phyloP scores from a whole-genome alignment of 1,140 invertebrate species.

The Meloidogyne exigua region DNA sequence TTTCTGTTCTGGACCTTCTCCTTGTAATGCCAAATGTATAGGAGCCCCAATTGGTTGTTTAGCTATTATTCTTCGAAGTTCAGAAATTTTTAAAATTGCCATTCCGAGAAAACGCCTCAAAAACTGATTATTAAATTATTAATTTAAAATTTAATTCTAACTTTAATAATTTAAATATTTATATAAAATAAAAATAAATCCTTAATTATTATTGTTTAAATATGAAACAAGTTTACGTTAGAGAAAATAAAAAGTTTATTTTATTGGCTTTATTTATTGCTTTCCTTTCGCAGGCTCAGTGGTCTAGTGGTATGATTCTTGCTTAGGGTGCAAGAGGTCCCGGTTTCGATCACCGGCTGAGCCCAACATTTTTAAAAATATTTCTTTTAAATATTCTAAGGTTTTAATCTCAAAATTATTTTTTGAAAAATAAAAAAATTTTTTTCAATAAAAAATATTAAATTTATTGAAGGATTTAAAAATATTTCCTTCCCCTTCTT shows the following conservation, averaged over 20 bases:
- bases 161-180: no score
- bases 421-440: no score
- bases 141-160: neutral
- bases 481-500: neutral
- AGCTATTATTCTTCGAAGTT: constrained; percentile 4
- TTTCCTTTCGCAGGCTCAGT: no score
- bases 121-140: constrained; percentile 4
- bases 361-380: neutral
- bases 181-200: no score
- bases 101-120: constrained; percentile 15
- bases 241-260: no score
- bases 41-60: neutral
- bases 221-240: no score
- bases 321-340: constrained; percentile 6
- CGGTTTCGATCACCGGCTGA: neutral
- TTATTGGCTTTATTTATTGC: no score
- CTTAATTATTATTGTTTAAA: no score
- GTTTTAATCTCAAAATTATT: no score
- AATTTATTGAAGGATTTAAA: no score
- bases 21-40: neutral
- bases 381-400: no score
- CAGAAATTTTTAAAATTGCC: constrained; percentile 18
- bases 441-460: no score
- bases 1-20: neutral
- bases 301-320: neutral